Evolutionary conservation across 2,888 invertebrate genomes (phyloP).

Genomic region (Cosmorhoe ocellata): DNA sequence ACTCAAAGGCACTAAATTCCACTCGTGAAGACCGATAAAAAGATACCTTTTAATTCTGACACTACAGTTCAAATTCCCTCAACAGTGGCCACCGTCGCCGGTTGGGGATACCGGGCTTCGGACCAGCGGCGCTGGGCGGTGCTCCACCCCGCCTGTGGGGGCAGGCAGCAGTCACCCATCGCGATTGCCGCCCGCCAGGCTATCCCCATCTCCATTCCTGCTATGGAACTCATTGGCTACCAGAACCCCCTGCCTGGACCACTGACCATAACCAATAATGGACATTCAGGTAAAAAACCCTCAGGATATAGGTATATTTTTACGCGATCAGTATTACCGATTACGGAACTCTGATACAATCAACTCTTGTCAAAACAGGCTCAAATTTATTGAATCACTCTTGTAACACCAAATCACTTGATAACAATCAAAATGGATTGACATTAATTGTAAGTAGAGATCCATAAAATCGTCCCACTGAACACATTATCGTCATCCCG

Average conservation of each 20-base stretch:
- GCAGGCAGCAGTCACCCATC: constrained; percentile 86
- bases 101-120: constrained; percentile 84
- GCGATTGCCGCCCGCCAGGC: constrained; percentile 84
- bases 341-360: no score
- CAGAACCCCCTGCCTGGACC: constrained; percentile 86
- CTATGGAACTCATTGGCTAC: constrained; percentile 88
- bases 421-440: no score
- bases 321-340: no score
- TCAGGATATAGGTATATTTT: no score
- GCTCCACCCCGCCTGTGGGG: constrained; percentile 84
- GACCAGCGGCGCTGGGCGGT: constrained; percentile 86
- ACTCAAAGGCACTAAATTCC: no score
- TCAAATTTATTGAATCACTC: no score
- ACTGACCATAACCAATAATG: constrained; percentile 85
- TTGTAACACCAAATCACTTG: no score
- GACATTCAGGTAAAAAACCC: constrained; percentile 85
- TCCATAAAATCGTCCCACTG: no score
- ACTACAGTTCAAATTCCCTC: constrained; percentile 14
- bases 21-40: not conserved
- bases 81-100: constrained; percentile 48
- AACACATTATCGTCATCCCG: no score
- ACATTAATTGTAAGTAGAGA: no score
- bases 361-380: no score
- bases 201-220: constrained; percentile 85
- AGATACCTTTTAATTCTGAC: constrained; percentile 1